phyloP scores from a whole-genome alignment of 2,888 invertebrate species.

The Sarcophaga caerulescens region DNA sequence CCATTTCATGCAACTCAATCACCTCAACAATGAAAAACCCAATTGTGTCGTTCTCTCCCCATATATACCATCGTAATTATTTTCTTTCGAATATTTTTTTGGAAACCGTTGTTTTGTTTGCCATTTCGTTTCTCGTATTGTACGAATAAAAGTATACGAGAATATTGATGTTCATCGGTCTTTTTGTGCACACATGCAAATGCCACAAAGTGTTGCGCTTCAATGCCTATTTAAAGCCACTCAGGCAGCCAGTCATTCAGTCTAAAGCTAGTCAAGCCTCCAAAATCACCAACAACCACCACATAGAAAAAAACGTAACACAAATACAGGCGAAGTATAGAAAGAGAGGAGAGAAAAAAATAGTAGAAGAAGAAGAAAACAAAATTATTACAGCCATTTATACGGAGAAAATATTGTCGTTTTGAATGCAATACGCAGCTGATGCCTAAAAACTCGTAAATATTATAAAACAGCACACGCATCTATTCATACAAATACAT shows the following conservation, averaged over 20 bases:
- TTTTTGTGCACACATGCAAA: constrained; percentile 65
- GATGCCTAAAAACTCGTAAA: constrained; percentile 70
- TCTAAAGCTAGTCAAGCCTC: constrained; percentile 56
- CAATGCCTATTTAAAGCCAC: constrained; percentile 64
- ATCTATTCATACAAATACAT: constrained; percentile 18
- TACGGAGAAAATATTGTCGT: constrained; percentile 66
- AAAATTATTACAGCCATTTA: constrained; percentile 60
- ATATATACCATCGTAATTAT: constrained; percentile 66
- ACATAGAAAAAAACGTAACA: background rate
- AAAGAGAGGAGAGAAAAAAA: constrained; percentile 14
- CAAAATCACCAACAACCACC: background rate
- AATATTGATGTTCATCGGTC: constrained; percentile 60
- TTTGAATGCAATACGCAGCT: constrained; percentile 68
- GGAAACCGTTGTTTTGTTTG: constrained; percentile 25
- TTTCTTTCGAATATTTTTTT: constrained; percentile 22
- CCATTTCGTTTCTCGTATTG: constrained; percentile 27
- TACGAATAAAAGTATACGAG: background rate
- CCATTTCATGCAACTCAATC: constrained; percentile 78
- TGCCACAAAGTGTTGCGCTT: constrained; percentile 68
- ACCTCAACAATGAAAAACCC: constrained; percentile 73
- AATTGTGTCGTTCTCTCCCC: constrained; percentile 69
- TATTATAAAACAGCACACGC: constrained; percentile 58
- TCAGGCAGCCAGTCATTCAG: constrained; percentile 61
- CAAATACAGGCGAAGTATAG: background rate
- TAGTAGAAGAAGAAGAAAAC: constrained; percentile 30